Base-by-base conservation (phyloP, 2,797 vertebrate genomes). In the Macropus fuliginosus region DNA sequence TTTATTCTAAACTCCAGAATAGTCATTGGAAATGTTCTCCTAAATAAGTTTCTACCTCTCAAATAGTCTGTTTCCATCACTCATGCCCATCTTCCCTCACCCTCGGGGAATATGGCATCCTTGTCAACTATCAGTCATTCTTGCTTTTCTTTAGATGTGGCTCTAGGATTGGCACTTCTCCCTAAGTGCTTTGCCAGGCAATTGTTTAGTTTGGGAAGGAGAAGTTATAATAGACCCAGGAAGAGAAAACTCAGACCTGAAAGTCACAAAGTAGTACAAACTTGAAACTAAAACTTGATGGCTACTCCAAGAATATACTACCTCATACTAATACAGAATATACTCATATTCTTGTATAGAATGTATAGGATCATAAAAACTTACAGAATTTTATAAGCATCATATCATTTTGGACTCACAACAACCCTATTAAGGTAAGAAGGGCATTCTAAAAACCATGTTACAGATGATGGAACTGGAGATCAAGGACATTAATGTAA, bases 181-280 rank as follows among this genome's bases (percentile, higher is more conserved):
- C 50, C 34, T n/a, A n/a, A 14, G 6, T 55, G 8, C 92, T 95
- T 94, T 55, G 46, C n/a, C 89, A 91, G n/a, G 81, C 0, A 34
- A 54, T 1, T 55, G 27, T n/a, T 87, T 6, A 40, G 52, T 46
- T 1, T 90, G 8, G 55, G 91, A 81, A n/a, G 21, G 57, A 93
- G 52, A 13, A 92, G 14, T 5, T 1, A 59, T 10, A 11, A 74
- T 56, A 4, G n/a, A 27, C 52, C 93, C 40, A 95, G 40, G 4
- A 62, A 18, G 50, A 5, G 21, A 90, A 90, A 11, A 5, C 21
- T 81, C 87, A n/a, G 27, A 59, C 87, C 31, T 54, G 31, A 40
- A 96, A 91, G 13, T 74, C 12, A 40, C 46, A 31, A 94, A 91
- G 31, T 54, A 94, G 55, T 28, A 92, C 21, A 91, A 91, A 91